These are phyloP conservation scores for Neodiprion virginianus DNA, from an alignment of 1,140 invertebrate species.

Conservation along the genomic window DNA sequence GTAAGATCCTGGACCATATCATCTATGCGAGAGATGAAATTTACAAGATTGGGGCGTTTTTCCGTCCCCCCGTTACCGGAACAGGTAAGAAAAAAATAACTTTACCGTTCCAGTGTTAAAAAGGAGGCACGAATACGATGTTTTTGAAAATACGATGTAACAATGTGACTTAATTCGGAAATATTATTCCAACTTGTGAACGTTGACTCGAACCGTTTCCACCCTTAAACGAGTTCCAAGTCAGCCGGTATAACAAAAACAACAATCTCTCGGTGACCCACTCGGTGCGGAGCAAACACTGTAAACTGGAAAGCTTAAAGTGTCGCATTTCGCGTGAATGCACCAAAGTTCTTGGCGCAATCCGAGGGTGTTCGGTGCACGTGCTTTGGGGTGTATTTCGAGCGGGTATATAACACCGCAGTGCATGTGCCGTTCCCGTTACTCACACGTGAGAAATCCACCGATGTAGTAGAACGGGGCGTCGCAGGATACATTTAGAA, in stretches of 20 bases:
- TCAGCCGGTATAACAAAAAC: neutral
- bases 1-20: too few species aligned
- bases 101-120: too few species aligned
- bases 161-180: neutral
- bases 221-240: neutral
- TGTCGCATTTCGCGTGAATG: conserved; percentile 7
- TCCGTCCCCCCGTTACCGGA: too few species aligned
- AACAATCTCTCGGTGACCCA: neutral
- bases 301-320: neutral
- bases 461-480: conserved; percentile 48
- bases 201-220: too few species aligned
- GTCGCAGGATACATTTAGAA: conserved; percentile 43
- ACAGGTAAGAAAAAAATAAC: too few species aligned
- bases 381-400: conserved; percentile 4
- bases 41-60: too few species aligned
- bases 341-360: neutral
- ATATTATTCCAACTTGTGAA: neutral
- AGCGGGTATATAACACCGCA: conserved; percentile 1
- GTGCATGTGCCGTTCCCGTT: neutral
- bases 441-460: conserved; percentile 46
- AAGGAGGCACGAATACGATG: too few species aligned
- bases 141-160: neutral
- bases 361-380: neutral
- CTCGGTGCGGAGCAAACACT: neutral
- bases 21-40: too few species aligned